Evolutionary conservation across 37 sponge, comb jelly and placozoan genomes (phyloP), one percentile per base, ranked within the genome.

Genomic region (Tethya wilhelma): DNA sequence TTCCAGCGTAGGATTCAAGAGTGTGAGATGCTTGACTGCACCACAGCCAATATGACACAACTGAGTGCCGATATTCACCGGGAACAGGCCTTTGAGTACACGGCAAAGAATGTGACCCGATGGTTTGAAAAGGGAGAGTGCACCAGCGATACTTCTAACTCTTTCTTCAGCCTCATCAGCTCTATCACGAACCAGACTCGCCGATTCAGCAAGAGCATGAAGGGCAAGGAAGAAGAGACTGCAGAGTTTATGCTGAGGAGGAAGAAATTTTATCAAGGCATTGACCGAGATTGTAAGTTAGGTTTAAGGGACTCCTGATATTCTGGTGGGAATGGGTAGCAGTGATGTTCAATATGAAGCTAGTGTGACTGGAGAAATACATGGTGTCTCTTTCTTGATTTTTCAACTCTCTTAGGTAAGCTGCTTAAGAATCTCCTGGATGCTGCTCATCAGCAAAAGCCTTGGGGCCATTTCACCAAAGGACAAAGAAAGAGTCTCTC

Each of bases 401-500:
- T 59, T 59, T 59, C 6, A 30, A 59, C 38, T 60, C 1, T 25
- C 39, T 23, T 44, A 92, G 93, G 82, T 71, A 73, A 73, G 8
- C 33, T 77, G 28, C 36, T 88, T 44, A 74, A 76, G 6, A 66
- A 84, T 34, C 71, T 93, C 0, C 80, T 85, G 28, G 53, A 76
- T 14, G 77, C 77, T 22, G 69, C 81, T 23, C 28, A 31, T 19
- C 46, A 64, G 42, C 68, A 79, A 39, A 78, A 59, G 63, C 53
- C 82, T 7, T 85, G 85, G 85, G 85, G 85, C 39, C 34, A 39
- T 45, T 93, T 93, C 53, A 78, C 78, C 2, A 88, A 85, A 36
- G 89, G 86, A 42, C 89, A 93, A 77, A 79, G 89, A 38, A 93
- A 93, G 67, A 64, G 78, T 20, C 67, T 93, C 73, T 44, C 42